phyloP scores from a whole-genome alignment of 1,140 invertebrate species.

The Cataglyphis hispanica region DNA sequence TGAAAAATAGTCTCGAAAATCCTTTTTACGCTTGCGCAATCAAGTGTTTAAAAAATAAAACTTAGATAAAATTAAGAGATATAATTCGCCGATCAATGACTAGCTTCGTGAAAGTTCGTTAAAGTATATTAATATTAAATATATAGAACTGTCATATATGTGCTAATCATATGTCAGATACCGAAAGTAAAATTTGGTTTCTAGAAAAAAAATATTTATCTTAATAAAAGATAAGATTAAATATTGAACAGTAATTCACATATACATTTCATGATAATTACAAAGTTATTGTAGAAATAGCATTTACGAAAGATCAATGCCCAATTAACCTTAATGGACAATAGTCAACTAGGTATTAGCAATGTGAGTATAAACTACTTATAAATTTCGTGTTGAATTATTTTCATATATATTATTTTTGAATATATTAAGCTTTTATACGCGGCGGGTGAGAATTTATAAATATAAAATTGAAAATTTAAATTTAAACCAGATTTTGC shows the following conservation, averaged over 20 bases:
- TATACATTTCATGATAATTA: background rate
- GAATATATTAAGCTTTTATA: background rate
- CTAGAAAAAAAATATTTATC: background rate
- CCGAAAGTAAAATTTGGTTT: background rate
- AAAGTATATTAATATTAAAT: background rate
- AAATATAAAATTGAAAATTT: background rate
- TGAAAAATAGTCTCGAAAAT: background rate
- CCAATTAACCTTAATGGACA: constrained; percentile 36
- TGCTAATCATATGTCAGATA: background rate
- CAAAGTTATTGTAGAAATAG: background rate
- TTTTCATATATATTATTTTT: background rate
- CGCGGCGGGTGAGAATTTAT: background rate
- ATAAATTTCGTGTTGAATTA: no score
- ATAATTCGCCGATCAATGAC: background rate
- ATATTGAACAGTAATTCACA: background rate
- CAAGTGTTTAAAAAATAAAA: background rate
- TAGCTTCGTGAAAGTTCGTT: constrained; percentile 2
- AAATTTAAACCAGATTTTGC: background rate
- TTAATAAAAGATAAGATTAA: constrained; percentile 1
- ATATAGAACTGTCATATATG: background rate
- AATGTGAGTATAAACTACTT: constrained; percentile 7
- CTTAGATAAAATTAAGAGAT: background rate
- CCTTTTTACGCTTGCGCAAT: background rate
- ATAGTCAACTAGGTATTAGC: background rate
- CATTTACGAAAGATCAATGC: background rate